These are phyloP conservation scores for Eupithecia abbreviata DNA, from an alignment of 2,888 invertebrate species.

Conservation along the genomic window DNA sequence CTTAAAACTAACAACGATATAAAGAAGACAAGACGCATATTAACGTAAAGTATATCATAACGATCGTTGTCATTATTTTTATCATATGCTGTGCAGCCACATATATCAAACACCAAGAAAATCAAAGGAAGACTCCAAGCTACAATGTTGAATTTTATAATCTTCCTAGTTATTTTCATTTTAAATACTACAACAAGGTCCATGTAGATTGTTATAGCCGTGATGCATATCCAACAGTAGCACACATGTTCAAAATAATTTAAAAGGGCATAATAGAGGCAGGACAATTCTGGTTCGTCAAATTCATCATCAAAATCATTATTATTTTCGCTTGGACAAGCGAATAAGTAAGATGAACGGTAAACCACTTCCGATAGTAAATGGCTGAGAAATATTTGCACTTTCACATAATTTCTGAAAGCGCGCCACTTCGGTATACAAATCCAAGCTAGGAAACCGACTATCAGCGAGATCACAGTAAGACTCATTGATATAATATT, in stretches of 20 bases:
- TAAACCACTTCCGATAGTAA: not conserved
- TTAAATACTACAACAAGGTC: constrained; percentile 10
- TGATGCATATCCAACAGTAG: constrained; percentile 6
- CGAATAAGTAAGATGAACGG: not conserved
- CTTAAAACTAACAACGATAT: not conserved
- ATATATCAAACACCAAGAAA: not conserved
- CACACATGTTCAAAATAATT: not conserved
- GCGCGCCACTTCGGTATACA: not conserved
- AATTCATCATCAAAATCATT: too few relatives aligned
- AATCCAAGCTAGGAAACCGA: not conserved
- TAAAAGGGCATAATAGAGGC: not conserved
- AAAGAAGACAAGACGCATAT: not conserved
- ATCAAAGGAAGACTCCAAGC: not conserved
- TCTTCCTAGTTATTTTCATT: not conserved
- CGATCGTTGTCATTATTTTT: too few relatives aligned
- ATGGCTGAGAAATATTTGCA: not conserved
- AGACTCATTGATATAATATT: not conserved
- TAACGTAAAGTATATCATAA: not conserved
- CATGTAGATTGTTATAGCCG: constrained; percentile 2
- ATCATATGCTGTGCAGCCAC: too few relatives aligned
- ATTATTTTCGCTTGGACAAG: too few relatives aligned
- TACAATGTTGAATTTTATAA: not conserved
- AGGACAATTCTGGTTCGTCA: too few relatives aligned
- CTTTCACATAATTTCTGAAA: not conserved
- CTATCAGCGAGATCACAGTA: not conserved